Percentiles rank a stretch among this genome's conserved stretches.
phyloP scores from a whole-genome alignment of 2,113 vertebrate genomes.

The Oncorhynchus nerka region DNA sequence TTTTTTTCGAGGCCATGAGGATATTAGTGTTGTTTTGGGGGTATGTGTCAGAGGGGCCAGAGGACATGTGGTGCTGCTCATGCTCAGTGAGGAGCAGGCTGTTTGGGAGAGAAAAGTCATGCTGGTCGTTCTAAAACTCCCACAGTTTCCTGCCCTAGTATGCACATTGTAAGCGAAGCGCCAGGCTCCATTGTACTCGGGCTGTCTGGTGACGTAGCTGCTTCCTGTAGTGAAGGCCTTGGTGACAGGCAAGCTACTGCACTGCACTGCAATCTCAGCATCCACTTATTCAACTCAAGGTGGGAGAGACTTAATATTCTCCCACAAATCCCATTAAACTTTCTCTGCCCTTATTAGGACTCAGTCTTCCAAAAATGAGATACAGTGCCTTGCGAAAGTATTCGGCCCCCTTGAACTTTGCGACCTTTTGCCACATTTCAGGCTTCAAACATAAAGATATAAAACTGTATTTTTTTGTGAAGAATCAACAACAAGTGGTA shows the following conservation, averaged over 20 bases:
- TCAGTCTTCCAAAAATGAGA: slow-evolving; percentile 20
- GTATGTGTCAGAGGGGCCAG: slow-evolving; percentile 27
- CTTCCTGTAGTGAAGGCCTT: slow-evolving; percentile 69
- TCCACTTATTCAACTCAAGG: slow-evolving; percentile 64
- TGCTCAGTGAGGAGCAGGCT: slow-evolving; percentile 7
- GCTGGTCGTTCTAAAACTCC: slow-evolving; percentile 24
- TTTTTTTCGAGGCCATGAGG: slow-evolving; percentile 19
- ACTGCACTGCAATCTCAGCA: slow-evolving; percentile 56
- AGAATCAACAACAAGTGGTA: too few species aligned
- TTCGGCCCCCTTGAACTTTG: too few species aligned
- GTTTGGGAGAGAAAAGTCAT: slow-evolving; percentile 32
- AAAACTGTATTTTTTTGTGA: too few species aligned
- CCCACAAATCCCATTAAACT: too few species aligned
- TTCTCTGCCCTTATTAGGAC: too few species aligned
- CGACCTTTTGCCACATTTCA: too few species aligned
- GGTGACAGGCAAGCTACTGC: slow-evolving; percentile 54
- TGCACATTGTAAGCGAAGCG: slow-evolving; percentile 53
- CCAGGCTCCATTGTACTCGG: slow-evolving; percentile 58
- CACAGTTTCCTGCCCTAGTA: slow-evolving; percentile 59
- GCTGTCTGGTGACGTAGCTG: slow-evolving; percentile 47
- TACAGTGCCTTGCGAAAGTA: too few species aligned
- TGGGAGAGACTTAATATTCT: too few species aligned
- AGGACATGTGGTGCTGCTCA: slow-evolving; percentile 1
- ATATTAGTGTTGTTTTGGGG: slow-evolving; percentile 36
- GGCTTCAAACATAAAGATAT: too few species aligned